Conservation (phyloP, 2,113 vertebrate species). For the Theristicus caerulescens region DNA sequence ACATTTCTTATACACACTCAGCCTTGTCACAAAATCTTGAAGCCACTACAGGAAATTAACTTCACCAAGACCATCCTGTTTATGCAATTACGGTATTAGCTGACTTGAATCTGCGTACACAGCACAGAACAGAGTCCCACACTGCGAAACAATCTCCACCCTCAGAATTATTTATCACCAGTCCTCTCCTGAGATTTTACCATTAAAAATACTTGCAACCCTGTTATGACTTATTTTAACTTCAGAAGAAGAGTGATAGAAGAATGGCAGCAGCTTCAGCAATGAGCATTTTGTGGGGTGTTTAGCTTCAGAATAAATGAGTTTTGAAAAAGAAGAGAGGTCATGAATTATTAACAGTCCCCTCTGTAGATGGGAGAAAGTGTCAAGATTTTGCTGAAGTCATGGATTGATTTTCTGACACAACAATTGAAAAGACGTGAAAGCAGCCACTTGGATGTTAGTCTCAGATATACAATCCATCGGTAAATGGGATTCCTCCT, state of each 20-base stretch:
- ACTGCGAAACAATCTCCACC: not conserved
- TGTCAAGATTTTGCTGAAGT: constrained; percentile 75
- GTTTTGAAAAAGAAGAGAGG: not conserved
- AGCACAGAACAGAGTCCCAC: not conserved
- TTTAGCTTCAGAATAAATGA: constrained; percentile 13
- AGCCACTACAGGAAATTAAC: constrained; percentile 45
- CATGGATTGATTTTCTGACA: constrained; percentile 92
- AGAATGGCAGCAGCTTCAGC: not conserved
- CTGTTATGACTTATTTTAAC: not conserved
- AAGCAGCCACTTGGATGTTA: not conserved
- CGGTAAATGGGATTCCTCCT: not conserved
- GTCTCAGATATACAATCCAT: not conserved
- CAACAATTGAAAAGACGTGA: constrained; percentile 61
- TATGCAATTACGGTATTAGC: not conserved
- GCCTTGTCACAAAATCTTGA: not conserved
- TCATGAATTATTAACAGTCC: constrained; percentile 82
- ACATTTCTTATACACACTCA: not conserved
- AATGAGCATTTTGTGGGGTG: not conserved
- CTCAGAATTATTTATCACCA: not conserved
- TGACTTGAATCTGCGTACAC: not conserved
- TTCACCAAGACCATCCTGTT: constrained; percentile 37
- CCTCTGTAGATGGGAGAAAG: constrained; percentile 64
- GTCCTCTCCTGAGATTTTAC: not conserved
- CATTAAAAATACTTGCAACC: not conserved
- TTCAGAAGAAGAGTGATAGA: not conserved